phyloP scores from a whole-genome alignment of 2,888 invertebrate species.

The Lagria hirta region DNA sequence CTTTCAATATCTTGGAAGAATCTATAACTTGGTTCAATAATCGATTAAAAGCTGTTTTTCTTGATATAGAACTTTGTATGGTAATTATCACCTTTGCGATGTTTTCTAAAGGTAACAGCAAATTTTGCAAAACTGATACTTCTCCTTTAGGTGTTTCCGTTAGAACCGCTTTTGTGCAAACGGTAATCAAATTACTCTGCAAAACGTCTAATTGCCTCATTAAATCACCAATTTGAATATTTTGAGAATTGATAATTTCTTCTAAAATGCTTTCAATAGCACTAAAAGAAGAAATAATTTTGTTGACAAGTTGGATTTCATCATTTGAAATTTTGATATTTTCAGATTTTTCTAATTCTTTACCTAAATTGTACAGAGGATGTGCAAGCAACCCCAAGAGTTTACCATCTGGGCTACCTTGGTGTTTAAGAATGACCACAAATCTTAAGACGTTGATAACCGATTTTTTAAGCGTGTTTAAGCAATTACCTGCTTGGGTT shows the following conservation, averaged over 20 bases:
- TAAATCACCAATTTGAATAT: slow-evolving; percentile 39
- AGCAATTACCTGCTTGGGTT: too few relatives aligned
- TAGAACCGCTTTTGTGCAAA: slow-evolving; percentile 48
- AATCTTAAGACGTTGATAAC: slow-evolving; percentile 45
- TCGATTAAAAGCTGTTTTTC: slow-evolving; percentile 32
- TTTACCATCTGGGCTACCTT: slow-evolving; percentile 37
- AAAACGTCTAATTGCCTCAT: slow-evolving; percentile 41
- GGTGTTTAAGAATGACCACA: slow-evolving; percentile 41
- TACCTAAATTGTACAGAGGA: slow-evolving; percentile 42
- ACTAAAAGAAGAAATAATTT: slow-evolving; percentile 41
- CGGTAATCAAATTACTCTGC: slow-evolving; percentile 47
- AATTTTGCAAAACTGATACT: slow-evolving; percentile 44
- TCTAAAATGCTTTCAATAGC: slow-evolving; percentile 27
- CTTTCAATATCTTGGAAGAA: too few relatives aligned
- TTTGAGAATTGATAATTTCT: slow-evolving; percentile 12
- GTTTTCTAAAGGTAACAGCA: slow-evolving; percentile 46
- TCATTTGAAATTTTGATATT: slow-evolving; percentile 38
- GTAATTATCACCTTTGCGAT: slow-evolving; percentile 47
- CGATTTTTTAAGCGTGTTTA: too few relatives aligned
- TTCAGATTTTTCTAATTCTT: slow-evolving; percentile 35
- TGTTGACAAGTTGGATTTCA: slow-evolving; percentile 40
- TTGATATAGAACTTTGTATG: slow-evolving; percentile 42
- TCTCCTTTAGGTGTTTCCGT: slow-evolving; percentile 33
- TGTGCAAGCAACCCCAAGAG: slow-evolving; percentile 40
- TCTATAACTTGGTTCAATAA: too few relatives aligned